Evolutionary conservation across 1,140 invertebrate genomes (phyloP), one percentile per base, ranked within the genome.

Genomic region (Contarinia nasturtii): DNA sequence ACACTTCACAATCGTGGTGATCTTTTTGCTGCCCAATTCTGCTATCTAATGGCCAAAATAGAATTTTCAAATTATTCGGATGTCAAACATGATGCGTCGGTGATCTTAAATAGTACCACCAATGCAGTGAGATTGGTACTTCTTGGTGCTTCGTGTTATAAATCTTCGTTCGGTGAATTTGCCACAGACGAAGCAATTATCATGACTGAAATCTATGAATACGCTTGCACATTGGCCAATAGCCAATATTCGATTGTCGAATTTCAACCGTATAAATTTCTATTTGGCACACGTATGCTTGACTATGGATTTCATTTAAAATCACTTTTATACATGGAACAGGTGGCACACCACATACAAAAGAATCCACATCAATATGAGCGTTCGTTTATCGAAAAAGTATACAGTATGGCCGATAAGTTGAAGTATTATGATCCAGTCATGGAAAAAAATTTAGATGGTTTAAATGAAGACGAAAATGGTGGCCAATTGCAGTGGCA

Each of bases 131-230:
- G 85, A 57, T 67, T 92, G 37, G 79, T 88, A 20, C 68, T 94
- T 14, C 72, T 95, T 48, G 83, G 87, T 42, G 75, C 82, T 2
- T 78, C 80, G 56, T 63, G 70, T 48, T 63, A 70, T 48, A 66
- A 73, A 21, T 69, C 72, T 51, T 55, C 71, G 4, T 78, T 78
- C 51, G 56, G 65, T n/a, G 71, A 79, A 52, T 86, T 92, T 65
- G 78, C 80, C 11, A 79, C 73, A 33, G 81, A 80, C 56, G 78
- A 86, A 60, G 86, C 89, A 4, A 82, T 95, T 44, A 86, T 93
- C 67, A 80, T 90, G 59, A 95, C 90, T 0, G 88, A 95, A 66
- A 82, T 94, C 45, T 95, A 91, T 61, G 91, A 95, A 64, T 96
- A 90, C 64, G 90, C 88, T 0, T 75, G 82, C 42, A 79, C 80